These are phyloP conservation scores for Ernsta delagoae DNA, from an alignment of 2,888 invertebrate genomes.

Conservation along the genomic window DNA sequence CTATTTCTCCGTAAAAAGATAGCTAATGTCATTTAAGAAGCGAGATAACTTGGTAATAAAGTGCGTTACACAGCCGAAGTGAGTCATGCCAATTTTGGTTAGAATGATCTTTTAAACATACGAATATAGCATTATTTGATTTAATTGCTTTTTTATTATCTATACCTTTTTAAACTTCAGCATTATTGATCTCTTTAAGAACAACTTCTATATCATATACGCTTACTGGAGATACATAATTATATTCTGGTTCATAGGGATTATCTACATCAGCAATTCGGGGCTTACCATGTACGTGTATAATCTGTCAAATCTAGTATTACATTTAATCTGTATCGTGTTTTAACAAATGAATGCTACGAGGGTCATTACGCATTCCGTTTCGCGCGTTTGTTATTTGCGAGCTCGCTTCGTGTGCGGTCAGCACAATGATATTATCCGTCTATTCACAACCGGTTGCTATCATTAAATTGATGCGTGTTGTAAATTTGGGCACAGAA, in stretches of 20 bases:
- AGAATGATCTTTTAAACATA: neutral
- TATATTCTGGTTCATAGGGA: no score
- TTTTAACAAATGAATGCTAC: neutral
- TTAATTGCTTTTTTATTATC: no score
- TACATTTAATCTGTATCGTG: neutral
- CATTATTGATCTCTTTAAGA: no score
- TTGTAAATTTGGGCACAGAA: neutral
- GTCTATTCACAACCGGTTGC: neutral
- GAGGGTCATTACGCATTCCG: slow-evolving; percentile 1
- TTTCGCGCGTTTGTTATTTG: slow-evolving; percentile 6
- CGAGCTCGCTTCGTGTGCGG: neutral
- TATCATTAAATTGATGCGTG: neutral
- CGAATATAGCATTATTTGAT: no score
- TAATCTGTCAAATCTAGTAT: neutral
- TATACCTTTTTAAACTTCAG: no score
- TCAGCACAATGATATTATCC: slow-evolving; percentile 7
- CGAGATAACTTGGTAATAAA: neutral
- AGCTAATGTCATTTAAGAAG: neutral
- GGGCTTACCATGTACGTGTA: neutral
- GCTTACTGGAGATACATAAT: no score
- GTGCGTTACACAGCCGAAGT: neutral
- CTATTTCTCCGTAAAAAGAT: slow-evolving; percentile 14
- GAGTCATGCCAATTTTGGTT: neutral
- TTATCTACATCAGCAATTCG: no score
- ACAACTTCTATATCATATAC: no score